Evolutionary conservation across 2,113 vertebrate species (phyloP).

Genomic region (Semicossyphus pulcher): DNA sequence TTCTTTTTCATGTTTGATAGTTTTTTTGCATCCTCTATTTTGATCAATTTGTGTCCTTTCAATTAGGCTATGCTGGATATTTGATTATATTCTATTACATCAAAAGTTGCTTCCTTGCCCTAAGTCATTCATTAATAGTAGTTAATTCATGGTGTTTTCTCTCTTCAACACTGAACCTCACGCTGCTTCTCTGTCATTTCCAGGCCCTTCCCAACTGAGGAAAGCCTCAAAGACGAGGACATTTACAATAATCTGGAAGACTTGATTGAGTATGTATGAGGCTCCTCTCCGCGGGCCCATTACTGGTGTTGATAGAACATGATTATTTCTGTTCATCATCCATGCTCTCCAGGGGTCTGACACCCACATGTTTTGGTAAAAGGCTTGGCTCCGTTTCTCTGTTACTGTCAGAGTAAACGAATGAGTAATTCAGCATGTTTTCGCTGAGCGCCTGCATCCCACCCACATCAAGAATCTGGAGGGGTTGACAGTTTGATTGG

Average conservation of each 20-base stretch:
- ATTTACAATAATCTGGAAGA: constrained; percentile 94
- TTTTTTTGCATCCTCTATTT: not conserved
- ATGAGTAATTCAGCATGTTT: constrained; percentile 66
- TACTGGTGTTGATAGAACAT: constrained; percentile 41
- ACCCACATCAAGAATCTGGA: constrained; percentile 45
- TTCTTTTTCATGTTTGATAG: not conserved
- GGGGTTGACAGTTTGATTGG: constrained; percentile 9
- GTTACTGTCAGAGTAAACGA: constrained; percentile 59
- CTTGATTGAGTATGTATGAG: constrained; percentile 92
- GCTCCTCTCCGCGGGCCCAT: constrained; percentile 26
- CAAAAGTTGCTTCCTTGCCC: not conserved
- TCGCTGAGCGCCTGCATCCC: constrained; percentile 36
- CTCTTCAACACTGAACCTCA: constrained; percentile 11
- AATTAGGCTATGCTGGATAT: not conserved
- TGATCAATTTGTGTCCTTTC: not conserved
- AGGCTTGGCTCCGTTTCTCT: constrained; percentile 45
- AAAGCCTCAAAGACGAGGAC: constrained; percentile 90
- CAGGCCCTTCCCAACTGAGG: constrained; percentile 94
- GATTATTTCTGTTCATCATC: constrained; percentile 59
- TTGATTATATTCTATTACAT: constrained; percentile 2
- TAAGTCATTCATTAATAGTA: not conserved
- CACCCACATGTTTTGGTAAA: constrained; percentile 68
- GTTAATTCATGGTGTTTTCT: not conserved
- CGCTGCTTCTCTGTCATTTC: constrained; percentile 46
- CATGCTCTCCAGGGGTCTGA: constrained; percentile 55